These are phyloP conservation scores for Sylvietta virens DNA, from an alignment of 2,113 vertebrate genomes.

Conservation along the genomic window DNA sequence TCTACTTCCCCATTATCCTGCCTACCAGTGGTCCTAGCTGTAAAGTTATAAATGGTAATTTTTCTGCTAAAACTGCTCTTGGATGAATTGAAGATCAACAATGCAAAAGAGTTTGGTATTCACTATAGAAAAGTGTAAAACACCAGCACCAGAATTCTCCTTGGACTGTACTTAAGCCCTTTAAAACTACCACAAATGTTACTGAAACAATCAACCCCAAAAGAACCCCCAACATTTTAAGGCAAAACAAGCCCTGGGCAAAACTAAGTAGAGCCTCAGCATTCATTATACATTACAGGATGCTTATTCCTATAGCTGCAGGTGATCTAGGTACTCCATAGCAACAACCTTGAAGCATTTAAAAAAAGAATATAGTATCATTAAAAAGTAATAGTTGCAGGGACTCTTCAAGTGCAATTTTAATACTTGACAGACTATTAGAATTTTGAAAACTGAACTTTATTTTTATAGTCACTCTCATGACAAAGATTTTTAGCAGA, in stretches of 20 bases:
- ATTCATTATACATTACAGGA: constrained; percentile 27
- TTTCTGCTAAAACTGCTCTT: neutral
- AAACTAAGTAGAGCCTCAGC: neutral
- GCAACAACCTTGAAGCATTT: neutral
- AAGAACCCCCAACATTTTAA: neutral
- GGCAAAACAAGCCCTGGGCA: constrained; percentile 30
- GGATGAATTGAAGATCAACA: neutral
- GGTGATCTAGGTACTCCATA: neutral
- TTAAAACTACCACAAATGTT: neutral
- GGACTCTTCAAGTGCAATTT: neutral
- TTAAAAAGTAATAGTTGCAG: constrained; percentile 17
- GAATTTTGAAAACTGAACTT: neutral
- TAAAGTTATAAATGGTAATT: neutral
- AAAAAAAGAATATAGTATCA: neutral
- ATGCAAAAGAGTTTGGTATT: neutral
- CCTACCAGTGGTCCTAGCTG: neutral
- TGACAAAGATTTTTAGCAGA: neutral
- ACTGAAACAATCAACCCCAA: neutral
- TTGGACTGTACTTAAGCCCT: neutral
- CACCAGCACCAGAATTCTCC: neutral
- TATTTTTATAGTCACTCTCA: neutral
- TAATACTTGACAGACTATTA: neutral
- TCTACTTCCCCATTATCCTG: neutral
- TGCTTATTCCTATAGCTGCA: constrained; percentile 28
- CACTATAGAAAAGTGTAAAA: neutral